A percentile compares a stretch with the other conserved stretches of the same genome.
phyloP scores from a whole-genome alignment of 2,888 invertebrate species.

The Neocrepidodera transversa region DNA sequence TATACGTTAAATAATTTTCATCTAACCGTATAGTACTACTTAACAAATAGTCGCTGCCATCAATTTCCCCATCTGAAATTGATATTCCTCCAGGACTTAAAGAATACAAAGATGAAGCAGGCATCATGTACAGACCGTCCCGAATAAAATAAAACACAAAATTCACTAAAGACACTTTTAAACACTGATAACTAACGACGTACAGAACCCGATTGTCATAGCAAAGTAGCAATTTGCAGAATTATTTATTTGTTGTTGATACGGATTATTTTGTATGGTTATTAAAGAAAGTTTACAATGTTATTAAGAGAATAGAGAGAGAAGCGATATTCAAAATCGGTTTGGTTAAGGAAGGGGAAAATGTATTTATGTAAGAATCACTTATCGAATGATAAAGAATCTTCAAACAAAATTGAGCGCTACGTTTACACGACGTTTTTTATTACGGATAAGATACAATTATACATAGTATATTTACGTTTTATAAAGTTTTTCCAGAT shows the following conservation, averaged over 20 bases:
- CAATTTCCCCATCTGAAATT: slow-evolving; percentile 64
- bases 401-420: slow-evolving; percentile 10
- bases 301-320: background rate
- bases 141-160: background rate
- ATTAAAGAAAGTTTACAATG: slow-evolving; percentile 9
- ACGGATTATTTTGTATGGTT: background rate
- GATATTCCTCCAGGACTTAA: slow-evolving; percentile 54
- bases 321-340: slow-evolving; percentile 9
- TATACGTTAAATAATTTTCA: slow-evolving; percentile 69
- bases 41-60: slow-evolving; percentile 69
- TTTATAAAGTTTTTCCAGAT: too few species aligned
- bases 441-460: too few species aligned
- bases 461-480: too few species aligned
- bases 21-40: slow-evolving; percentile 69
- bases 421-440: slow-evolving; percentile 14
- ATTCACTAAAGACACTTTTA: background rate
- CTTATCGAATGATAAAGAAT: slow-evolving; percentile 32
- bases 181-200: background rate
- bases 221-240: background rate
- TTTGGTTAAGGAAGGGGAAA: slow-evolving; percentile 21
- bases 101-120: slow-evolving; percentile 53
- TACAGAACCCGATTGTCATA: background rate
- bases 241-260: background rate
- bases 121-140: slow-evolving; percentile 26
- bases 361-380: slow-evolving; percentile 32